phyloP scores from a whole-genome alignment of 2,888 invertebrate species.

The Drosophila tanythrix region DNA sequence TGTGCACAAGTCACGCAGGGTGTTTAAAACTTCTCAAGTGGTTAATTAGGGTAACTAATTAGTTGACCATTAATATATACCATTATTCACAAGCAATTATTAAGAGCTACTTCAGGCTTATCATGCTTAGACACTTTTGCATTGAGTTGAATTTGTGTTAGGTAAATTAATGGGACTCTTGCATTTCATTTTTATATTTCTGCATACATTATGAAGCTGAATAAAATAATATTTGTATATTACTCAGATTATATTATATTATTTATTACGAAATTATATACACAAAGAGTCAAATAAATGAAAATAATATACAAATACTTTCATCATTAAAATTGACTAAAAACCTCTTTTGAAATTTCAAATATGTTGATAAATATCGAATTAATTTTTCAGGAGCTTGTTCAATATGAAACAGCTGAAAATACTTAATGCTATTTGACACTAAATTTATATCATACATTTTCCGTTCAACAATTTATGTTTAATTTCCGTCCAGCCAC shows the following conservation, averaged over 20 bases:
- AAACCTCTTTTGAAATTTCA: neutral
- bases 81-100: neutral
- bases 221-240: neutral
- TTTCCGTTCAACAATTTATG: slow-evolving; percentile 17
- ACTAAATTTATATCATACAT: neutral
- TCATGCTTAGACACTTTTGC: neutral
- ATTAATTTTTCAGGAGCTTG: neutral
- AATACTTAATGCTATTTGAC: neutral
- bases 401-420: neutral
- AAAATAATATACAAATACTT: neutral
- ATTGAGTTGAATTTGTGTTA: neutral
- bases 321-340: neutral
- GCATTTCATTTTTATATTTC: neutral
- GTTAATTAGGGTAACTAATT: slow-evolving; percentile 53
- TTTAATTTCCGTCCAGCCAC: slow-evolving; percentile 13
- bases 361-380: neutral
- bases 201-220: neutral
- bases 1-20: slow-evolving; percentile 32
- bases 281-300: neutral
- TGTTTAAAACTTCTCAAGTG: slow-evolving; percentile 54
- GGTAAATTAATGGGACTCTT: neutral
- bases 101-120: neutral
- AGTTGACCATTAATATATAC: slow-evolving; percentile 28
- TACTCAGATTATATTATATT: neutral
- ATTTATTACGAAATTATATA: neutral